phyloP scores from a whole-genome alignment of 2,113 vertebrate genomes.

The Phasianus colchicus region DNA sequence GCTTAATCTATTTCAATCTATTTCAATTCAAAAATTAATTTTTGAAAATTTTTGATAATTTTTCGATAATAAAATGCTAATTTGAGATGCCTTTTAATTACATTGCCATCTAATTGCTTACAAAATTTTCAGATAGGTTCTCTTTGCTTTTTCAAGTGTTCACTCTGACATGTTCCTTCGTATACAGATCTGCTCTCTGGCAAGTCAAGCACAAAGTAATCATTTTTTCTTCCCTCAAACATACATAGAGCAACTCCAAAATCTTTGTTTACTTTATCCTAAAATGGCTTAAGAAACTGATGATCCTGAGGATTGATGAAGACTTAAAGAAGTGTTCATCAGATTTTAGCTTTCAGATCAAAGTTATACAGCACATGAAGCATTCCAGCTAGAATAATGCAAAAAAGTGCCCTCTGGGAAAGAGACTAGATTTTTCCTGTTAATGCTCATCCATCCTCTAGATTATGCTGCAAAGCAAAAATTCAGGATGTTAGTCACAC shows the following conservation, averaged over 20 bases:
- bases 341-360: not conserved
- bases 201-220: not conserved
- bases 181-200: not conserved
- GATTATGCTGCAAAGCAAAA: constrained; percentile 29
- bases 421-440: constrained; percentile 22
- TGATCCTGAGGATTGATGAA: not conserved
- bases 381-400: not conserved
- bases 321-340: not conserved
- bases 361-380: not conserved
- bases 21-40: not conserved
- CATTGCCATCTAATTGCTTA: not conserved
- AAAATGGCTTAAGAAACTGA: not conserved
- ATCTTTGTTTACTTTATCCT: not conserved
- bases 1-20: not conserved
- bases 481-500: constrained; percentile 38
- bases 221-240: not conserved
- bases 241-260: not conserved
- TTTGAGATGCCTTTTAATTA: not conserved
- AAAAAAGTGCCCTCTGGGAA: constrained; percentile 17
- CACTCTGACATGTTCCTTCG: not conserved
- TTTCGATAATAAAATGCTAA: not conserved
- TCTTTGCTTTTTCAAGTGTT: not conserved
- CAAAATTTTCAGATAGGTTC: not conserved
- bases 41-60: not conserved
- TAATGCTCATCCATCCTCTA: constrained; percentile 32